Evolutionary conservation across 2,113 vertebrate genomes (phyloP).

Genomic region (Rhinolophus sinicus): DNA sequence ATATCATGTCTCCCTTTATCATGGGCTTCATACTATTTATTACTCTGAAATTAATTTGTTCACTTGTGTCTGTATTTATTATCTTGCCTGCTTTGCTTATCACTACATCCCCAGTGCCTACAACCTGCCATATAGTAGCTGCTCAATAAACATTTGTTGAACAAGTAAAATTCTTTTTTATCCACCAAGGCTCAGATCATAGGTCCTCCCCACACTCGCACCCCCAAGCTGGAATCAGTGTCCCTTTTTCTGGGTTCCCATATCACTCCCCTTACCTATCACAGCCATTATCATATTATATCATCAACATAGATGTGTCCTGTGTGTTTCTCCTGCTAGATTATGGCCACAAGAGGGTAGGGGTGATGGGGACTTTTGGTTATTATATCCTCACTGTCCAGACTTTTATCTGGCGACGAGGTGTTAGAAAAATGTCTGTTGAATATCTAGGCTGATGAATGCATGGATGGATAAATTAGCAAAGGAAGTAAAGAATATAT

Average conservation of each 20-base stretch:
- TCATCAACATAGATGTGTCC: not conserved
- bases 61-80: not conserved
- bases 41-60: not conserved
- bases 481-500: not conserved
- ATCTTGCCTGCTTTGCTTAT: not conserved
- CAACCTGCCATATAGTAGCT: not conserved
- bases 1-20: not conserved
- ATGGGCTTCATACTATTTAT: not conserved
- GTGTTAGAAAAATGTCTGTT: not conserved
- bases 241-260: not conserved
- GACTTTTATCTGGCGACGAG: not conserved
- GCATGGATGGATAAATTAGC: not conserved
- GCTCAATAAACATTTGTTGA: not conserved
- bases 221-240: not conserved
- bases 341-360: not conserved
- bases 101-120: not conserved
- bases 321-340: not conserved
- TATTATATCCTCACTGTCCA: not conserved
- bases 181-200: not conserved
- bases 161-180: not conserved
- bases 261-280: not conserved
- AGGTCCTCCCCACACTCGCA: fast-evolving
- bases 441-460: not conserved
- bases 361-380: not conserved
- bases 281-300: not conserved